Conservation (phyloP, 2,797 vertebrate species). For the Siniperca scherzeri region DNA sequence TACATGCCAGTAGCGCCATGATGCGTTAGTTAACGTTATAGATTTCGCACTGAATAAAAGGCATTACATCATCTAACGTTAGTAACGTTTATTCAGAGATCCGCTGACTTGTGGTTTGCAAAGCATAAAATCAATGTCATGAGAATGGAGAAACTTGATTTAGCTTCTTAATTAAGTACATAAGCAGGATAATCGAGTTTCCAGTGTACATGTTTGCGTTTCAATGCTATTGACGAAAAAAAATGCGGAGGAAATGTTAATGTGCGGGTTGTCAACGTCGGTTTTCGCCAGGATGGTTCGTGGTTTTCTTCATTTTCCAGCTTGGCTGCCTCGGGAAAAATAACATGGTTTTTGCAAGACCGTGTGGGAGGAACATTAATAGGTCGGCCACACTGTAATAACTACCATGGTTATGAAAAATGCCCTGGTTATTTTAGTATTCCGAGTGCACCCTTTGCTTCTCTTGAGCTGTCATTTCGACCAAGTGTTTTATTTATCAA, state of each 20-base stretch:
- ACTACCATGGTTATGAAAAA: slow-evolving; percentile 59
- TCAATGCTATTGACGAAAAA: slow-evolving; percentile 40
- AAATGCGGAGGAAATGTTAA: slow-evolving; percentile 59
- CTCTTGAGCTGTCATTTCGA: slow-evolving; percentile 50
- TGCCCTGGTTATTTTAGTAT: slow-evolving; percentile 66
- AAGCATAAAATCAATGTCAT: slow-evolving; percentile 15
- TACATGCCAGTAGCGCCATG: background rate
- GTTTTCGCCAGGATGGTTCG: slow-evolving; percentile 14
- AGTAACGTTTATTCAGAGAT: slow-evolving; percentile 42
- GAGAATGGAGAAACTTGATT: background rate
- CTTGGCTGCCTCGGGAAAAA: slow-evolving; percentile 23
- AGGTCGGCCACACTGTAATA: slow-evolving; percentile 52
- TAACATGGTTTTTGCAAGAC: slow-evolving; percentile 1
- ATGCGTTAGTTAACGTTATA: slow-evolving; percentile 26
- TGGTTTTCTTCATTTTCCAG: slow-evolving; percentile 48
- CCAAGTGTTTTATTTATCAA: slow-evolving; percentile 27
- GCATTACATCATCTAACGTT: slow-evolving; percentile 76
- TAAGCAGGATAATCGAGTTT: slow-evolving; percentile 41
- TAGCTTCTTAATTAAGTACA: background rate
- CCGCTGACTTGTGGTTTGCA: slow-evolving; percentile 23
- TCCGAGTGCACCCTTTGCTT: slow-evolving; percentile 31
- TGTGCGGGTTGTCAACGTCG: slow-evolving; percentile 50
- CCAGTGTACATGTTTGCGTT: slow-evolving; percentile 26
- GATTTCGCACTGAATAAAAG: slow-evolving; percentile 61
- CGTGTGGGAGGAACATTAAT: slow-evolving; percentile 41